These are phyloP conservation scores for Epizoanthus ramosus DNA, from an alignment of 92 coral and sea anemone species.

Conservation along the genomic window DNA sequence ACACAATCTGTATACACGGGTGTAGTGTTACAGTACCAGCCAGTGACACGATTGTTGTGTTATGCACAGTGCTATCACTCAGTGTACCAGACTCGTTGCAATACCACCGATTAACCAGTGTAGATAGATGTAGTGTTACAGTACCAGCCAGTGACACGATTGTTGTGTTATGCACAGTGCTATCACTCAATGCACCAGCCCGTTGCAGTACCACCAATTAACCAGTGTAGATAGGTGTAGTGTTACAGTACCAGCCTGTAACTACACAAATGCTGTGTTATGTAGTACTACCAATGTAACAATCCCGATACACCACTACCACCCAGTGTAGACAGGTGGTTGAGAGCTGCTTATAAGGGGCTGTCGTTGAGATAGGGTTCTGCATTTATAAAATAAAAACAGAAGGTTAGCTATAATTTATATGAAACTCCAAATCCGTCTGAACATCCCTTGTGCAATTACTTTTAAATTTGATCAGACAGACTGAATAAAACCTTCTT, in stretches of 20 bases:
- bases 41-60: background rate
- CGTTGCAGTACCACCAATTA: background rate
- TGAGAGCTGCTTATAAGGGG: constrained; percentile 1
- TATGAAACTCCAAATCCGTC: no score
- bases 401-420: background rate
- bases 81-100: no score
- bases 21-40: background rate
- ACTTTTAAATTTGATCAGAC: no score
- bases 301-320: background rate
- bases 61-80: no score
- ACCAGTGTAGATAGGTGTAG: background rate
- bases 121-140: background rate
- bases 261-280: background rate
- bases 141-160: background rate
- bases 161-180: no score
- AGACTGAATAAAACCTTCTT: no score
- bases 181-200: no score
- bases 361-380: background rate
- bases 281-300: background rate
- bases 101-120: background rate
- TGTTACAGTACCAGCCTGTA: background rate
- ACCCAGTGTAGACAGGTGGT: constrained; percentile 21
- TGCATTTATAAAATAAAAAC: background rate
- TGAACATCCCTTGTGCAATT: no score
- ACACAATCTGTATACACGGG: background rate